Evolutionary conservation across 1,140 invertebrate species (phyloP).

Genomic region (Matsumurasca onukii): DNA sequence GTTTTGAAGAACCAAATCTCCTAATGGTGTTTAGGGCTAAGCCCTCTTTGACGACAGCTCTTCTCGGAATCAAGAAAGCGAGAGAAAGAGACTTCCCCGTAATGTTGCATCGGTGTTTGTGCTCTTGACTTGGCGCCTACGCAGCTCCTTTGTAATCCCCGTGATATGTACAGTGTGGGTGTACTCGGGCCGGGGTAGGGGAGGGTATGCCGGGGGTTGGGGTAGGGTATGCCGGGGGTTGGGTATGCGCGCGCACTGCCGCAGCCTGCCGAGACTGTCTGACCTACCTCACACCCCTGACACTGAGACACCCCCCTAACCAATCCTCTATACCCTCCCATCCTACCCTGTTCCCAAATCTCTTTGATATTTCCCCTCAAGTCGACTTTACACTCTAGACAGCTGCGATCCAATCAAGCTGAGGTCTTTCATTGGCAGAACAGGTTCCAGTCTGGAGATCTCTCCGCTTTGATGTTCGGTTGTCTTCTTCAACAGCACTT

Average conservation of each 20-base stretch:
- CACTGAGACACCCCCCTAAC: not conserved
- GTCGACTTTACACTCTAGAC: not conserved
- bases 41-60: too few relatives aligned
- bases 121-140: too few relatives aligned
- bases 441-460: too few relatives aligned
- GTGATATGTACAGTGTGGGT: not conserved
- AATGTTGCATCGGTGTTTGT: too few relatives aligned
- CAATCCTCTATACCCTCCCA: not conserved
- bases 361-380: conserved; percentile 9
- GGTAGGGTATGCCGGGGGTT: not conserved
- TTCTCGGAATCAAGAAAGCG: too few relatives aligned
- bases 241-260: conserved; percentile 8
- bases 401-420: conserved; percentile 8
- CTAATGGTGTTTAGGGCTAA: too few relatives aligned
- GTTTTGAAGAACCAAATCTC: too few relatives aligned
- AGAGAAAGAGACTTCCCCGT: too few relatives aligned
- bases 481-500: too few relatives aligned
- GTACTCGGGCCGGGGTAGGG: not conserved
- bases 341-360: conserved; percentile 7
- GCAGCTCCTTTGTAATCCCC: too few relatives aligned
- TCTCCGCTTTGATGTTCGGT: too few relatives aligned
- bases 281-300: not conserved
- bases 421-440: not conserved
- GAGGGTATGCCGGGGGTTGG: not conserved
- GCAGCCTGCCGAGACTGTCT: conserved; percentile 16